A percentile compares a stretch with the other conserved stretches of the same genome.
Conservation (phyloP, 2,888 invertebrate species). For the Ecliptopera silaceata region DNA sequence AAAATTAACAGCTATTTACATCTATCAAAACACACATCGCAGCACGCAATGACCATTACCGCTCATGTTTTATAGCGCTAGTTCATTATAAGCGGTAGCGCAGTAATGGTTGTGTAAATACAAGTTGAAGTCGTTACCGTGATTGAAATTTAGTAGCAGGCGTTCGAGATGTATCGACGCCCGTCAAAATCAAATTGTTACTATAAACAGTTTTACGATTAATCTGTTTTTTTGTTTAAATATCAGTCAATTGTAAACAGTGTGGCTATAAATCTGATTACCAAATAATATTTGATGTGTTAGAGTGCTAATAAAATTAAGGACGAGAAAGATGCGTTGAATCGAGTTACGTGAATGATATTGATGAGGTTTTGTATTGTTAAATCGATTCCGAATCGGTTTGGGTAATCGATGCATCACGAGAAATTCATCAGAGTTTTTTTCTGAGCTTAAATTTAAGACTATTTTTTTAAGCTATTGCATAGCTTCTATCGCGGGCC, state of each 20-base stretch:
- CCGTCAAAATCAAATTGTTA: constrained; percentile 66
- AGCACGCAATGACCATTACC: constrained; percentile 59
- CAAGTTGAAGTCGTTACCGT: constrained; percentile 41
- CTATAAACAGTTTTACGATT: constrained; percentile 74
- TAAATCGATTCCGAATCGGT: constrained; percentile 41
- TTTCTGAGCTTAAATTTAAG: too few relatives aligned
- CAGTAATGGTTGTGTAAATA: constrained; percentile 42
- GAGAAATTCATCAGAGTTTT: constrained; percentile 5
- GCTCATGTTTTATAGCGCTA: constrained; percentile 39
- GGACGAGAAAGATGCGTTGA: constrained; percentile 46
- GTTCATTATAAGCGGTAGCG: constrained; percentile 34
- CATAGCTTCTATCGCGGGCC: too few relatives aligned
- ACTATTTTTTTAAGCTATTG: too few relatives aligned
- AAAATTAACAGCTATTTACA: constrained; percentile 60
- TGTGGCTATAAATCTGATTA: constrained; percentile 71
- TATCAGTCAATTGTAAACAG: constrained; percentile 71
- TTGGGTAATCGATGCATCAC: constrained; percentile 38
- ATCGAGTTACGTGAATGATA: constrained; percentile 50
- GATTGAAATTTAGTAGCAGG: constrained; percentile 47
- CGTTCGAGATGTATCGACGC: constrained; percentile 67
- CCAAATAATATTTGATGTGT: constrained; percentile 64
- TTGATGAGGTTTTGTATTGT: constrained; percentile 43
- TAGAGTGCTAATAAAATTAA: constrained; percentile 60
- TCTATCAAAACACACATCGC: constrained; percentile 59
- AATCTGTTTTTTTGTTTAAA: constrained; percentile 75